Evolutionary conservation across 1,140 invertebrate species (phyloP).

Genomic region (Varroa destructor): DNA sequence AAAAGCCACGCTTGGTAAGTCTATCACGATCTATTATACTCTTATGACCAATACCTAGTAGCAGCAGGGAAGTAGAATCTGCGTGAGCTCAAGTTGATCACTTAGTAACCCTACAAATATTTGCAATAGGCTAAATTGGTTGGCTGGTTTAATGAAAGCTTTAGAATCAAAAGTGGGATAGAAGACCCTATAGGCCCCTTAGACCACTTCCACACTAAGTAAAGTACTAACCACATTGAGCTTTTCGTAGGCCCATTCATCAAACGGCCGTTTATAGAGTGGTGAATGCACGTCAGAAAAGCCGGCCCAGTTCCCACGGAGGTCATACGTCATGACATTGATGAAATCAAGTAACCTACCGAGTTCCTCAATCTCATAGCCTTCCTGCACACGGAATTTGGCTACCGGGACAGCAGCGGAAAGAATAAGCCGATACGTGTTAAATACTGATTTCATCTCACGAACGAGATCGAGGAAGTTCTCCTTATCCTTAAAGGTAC

Average conservation of each 20-base stretch:
- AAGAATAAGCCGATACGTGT: slow-evolving; percentile 62
- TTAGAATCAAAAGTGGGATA: too few relatives aligned
- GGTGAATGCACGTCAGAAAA: slow-evolving; percentile 74
- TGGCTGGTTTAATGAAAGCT: too few relatives aligned
- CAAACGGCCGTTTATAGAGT: slow-evolving; percentile 58
- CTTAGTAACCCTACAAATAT: too few relatives aligned
- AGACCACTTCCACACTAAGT: background rate
- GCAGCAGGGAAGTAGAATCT: too few relatives aligned
- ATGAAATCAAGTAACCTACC: slow-evolving; percentile 63
- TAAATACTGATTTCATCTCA: slow-evolving; percentile 58
- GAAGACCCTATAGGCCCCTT: too few relatives aligned
- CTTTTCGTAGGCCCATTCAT: slow-evolving; percentile 72
- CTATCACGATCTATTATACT: too few relatives aligned
- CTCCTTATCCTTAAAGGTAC: slow-evolving; percentile 65
- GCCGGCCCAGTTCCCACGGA: slow-evolving; percentile 78
- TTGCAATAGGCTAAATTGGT: too few relatives aligned
- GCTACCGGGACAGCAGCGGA: slow-evolving; percentile 72
- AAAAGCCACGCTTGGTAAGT: too few relatives aligned
- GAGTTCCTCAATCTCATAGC: slow-evolving; percentile 71
- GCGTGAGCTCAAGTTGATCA: too few relatives aligned
- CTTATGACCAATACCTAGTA: too few relatives aligned
- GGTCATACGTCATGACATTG: slow-evolving; percentile 78
- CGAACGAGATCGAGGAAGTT: slow-evolving; percentile 48
- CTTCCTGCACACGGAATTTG: slow-evolving; percentile 66
- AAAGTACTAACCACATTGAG: slow-evolving; percentile 61